phyloP scores from a whole-genome alignment of 2,113 vertebrate species.

The Actenoides lindsayi region DNA sequence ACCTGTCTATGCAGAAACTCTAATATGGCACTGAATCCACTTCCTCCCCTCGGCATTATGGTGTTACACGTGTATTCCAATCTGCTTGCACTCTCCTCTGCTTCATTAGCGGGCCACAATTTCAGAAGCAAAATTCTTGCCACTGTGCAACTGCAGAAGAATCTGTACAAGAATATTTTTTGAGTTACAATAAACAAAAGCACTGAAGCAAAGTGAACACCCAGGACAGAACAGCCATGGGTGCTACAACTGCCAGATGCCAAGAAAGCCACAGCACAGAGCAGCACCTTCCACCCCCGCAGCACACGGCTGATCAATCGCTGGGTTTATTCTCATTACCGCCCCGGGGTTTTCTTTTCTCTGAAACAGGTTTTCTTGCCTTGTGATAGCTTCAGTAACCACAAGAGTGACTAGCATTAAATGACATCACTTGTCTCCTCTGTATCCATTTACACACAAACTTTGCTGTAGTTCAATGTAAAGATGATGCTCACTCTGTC shows the following conservation, averaged over 20 bases:
- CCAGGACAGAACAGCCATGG: background rate
- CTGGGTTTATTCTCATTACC: background rate
- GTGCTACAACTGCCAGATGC: background rate
- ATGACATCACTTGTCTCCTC: conserved; percentile 25
- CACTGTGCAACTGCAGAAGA: background rate
- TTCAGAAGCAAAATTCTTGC: background rate
- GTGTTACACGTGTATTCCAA: background rate
- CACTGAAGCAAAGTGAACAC: conserved; percentile 9
- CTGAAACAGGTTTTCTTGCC: background rate
- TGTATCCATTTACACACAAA: background rate
- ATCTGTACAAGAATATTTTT: background rate
- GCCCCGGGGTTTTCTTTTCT: background rate
- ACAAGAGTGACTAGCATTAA: conserved; percentile 21
- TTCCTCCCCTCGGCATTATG: background rate
- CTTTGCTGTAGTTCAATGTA: conserved; percentile 6
- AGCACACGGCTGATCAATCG: background rate
- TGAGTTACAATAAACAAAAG: background rate
- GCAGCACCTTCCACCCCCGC: background rate
- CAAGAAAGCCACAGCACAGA: background rate
- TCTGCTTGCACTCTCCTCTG: background rate
- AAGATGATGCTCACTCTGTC: conserved; percentile 22
- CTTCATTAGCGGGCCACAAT: background rate
- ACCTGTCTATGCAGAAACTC: background rate
- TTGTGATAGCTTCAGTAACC: background rate
- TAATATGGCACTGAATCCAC: background rate